Evolutionary conservation across 2,113 vertebrate species (phyloP).

Genomic region (Crypturellus undulatus): DNA sequence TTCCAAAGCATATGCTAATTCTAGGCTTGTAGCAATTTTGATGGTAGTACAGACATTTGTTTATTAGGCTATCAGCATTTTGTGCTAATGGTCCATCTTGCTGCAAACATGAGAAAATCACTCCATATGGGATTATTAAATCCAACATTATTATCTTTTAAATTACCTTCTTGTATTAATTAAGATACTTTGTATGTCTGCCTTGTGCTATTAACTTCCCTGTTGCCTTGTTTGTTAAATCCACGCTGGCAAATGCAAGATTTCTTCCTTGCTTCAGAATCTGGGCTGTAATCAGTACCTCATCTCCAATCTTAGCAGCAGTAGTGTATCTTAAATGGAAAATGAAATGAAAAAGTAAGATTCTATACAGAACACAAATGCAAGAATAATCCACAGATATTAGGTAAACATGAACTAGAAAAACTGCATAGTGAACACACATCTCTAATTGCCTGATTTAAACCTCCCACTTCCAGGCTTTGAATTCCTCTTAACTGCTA

Average conservation of each 20-base stretch:
- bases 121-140: background rate
- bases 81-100: background rate
- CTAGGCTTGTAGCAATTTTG: background rate
- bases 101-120: background rate
- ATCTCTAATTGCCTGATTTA: background rate
- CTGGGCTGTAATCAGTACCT: conserved; percentile 91
- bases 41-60: background rate
- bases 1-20: background rate
- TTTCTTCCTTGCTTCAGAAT: conserved; percentile 91
- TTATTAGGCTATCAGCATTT: background rate
- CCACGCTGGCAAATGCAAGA: conserved; percentile 91
- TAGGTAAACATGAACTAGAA: background rate
- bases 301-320: conserved; percentile 92
- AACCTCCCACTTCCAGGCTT: background rate
- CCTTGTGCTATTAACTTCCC: conserved; percentile 95
- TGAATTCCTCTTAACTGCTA: background rate
- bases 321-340: conserved; percentile 88
- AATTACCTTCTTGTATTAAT: conserved; percentile 2
- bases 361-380: background rate
- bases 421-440: background rate
- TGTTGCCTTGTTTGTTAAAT: conserved; percentile 89
- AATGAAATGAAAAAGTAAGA: conserved; percentile 40
- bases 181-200: conserved; percentile 92
- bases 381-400: background rate
- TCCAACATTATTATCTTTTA: background rate